Conservation (phyloP, 2,113 vertebrate species). For the Phyllostomus discolor region DNA sequence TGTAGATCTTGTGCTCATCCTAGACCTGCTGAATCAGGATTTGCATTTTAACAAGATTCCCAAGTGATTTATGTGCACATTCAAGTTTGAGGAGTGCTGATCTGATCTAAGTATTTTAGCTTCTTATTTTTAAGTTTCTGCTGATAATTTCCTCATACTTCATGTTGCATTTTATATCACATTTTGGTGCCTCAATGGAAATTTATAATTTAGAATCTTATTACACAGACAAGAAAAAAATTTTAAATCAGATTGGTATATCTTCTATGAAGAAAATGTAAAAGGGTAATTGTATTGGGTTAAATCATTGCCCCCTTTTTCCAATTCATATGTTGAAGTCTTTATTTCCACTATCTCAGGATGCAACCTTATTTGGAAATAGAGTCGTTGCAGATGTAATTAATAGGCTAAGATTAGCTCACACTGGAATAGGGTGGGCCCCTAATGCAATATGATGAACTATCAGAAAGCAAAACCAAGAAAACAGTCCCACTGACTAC, state of each 20-base stretch:
- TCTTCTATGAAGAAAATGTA: not conserved
- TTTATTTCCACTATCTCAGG: not conserved
- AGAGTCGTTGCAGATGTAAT: not conserved
- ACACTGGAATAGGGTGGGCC: not conserved
- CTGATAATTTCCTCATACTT: not conserved
- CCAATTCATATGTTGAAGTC: not conserved
- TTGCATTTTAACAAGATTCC: constrained; percentile 15
- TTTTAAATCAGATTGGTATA: not conserved
- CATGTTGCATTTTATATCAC: not conserved
- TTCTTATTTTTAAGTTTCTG: constrained; percentile 21
- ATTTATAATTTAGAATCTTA: not conserved
- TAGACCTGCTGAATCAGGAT: not conserved
- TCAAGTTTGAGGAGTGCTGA: not conserved
- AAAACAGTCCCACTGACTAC: too few relatives aligned
- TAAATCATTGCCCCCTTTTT: not conserved
- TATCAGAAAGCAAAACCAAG: too few relatives aligned
- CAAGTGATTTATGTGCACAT: not conserved
- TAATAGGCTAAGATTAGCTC: not conserved
- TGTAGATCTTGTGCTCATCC: not conserved
- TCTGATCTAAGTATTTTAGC: constrained; percentile 10
- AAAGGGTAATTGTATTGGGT: not conserved
- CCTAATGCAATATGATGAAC: too few relatives aligned
- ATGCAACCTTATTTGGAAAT: not conserved
- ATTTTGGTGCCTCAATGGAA: not conserved
- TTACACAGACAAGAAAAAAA: not conserved